Percentiles rank a stretch among this genome's conserved stretches.
Evolutionary conservation across 2,113 vertebrate genomes (phyloP).

Genomic region (Takifugu flavidus): DNA sequence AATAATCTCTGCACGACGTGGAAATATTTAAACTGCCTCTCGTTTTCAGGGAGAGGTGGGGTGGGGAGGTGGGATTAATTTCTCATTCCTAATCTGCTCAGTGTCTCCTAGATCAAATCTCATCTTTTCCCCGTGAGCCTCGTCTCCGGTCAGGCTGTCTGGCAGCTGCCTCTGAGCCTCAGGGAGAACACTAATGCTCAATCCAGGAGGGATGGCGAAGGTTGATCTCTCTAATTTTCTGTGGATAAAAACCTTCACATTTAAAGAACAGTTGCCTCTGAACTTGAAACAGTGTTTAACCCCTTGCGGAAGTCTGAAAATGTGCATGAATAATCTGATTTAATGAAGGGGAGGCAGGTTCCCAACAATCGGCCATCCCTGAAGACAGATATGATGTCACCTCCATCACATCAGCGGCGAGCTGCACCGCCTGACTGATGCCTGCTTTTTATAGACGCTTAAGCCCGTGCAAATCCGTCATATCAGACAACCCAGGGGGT

Average conservation of each 20-base stretch:
- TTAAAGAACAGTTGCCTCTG: neutral
- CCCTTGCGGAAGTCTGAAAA: neutral
- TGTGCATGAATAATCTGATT: neutral
- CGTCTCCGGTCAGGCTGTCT: constrained; percentile 31
- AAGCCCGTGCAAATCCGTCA: constrained; percentile 1
- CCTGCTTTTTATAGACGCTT: constrained; percentile 17
- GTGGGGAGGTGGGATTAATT: constrained; percentile 51
- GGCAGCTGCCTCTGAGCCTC: constrained; percentile 18
- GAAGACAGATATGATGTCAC: constrained; percentile 20
- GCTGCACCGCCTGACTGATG: constrained; percentile 14
- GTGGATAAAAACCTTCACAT: neutral
- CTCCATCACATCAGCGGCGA: constrained; percentile 17
- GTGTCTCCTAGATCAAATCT: constrained; percentile 58
- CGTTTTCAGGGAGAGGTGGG: constrained; percentile 46
- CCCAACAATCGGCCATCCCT: constrained; percentile 8
- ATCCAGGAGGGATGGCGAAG: constrained; percentile 7
- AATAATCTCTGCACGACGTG: constrained; percentile 55
- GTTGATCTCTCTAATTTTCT: constrained; percentile 11
- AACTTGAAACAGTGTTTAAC: neutral
- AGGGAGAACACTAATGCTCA: constrained; percentile 1
- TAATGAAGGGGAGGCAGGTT: neutral
- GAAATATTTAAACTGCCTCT: constrained; percentile 65
- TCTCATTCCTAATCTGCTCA: constrained; percentile 59
- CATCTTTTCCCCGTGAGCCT: constrained; percentile 41
- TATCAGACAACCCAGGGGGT: neutral